Evolutionary conservation across 2,797 vertebrate species (phyloP).

Genomic region (Typhlichthys eigenmanni): DNA sequence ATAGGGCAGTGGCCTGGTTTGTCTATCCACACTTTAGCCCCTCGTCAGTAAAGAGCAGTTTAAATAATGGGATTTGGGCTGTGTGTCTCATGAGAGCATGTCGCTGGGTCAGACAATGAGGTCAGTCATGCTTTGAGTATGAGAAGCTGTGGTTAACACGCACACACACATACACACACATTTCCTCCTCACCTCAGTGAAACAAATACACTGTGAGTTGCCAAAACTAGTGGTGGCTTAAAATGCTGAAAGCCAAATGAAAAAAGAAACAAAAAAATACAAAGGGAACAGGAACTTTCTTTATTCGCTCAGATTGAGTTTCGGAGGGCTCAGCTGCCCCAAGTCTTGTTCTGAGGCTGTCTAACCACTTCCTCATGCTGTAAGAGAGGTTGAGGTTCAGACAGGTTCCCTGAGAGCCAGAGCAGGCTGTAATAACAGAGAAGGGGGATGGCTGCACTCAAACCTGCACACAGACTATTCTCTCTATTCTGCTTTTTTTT

Average conservation of each 20-base stretch:
- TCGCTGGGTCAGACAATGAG: slow-evolving; percentile 41
- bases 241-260: slow-evolving; percentile 43
- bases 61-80: slow-evolving; percentile 41
- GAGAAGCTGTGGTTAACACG: slow-evolving; percentile 28
- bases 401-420: slow-evolving; percentile 58
- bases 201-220: slow-evolving; percentile 7
- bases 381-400: slow-evolving; percentile 61
- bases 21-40: slow-evolving; percentile 57
- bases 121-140: slow-evolving; percentile 35
- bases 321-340: slow-evolving; percentile 52
- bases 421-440: slow-evolving; percentile 62
- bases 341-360: slow-evolving; percentile 62
- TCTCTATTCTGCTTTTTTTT: slow-evolving; percentile 28
- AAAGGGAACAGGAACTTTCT: slow-evolving; percentile 41
- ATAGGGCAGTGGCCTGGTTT: slow-evolving; percentile 60
- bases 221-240: slow-evolving; percentile 41
- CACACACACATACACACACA: slow-evolving; percentile 29
- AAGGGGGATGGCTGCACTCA: slow-evolving; percentile 34
- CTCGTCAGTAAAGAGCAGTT: slow-evolving; percentile 48
- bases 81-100: slow-evolving; percentile 34
- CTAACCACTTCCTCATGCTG: slow-evolving; percentile 84
- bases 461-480: slow-evolving; percentile 8
- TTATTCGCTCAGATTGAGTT: slow-evolving; percentile 31
- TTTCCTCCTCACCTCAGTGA: not conserved
- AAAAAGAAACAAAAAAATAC: slow-evolving; percentile 33